Evolutionary conservation across 1,140 invertebrate genomes (phyloP).

Genomic region (Formica selysi): DNA sequence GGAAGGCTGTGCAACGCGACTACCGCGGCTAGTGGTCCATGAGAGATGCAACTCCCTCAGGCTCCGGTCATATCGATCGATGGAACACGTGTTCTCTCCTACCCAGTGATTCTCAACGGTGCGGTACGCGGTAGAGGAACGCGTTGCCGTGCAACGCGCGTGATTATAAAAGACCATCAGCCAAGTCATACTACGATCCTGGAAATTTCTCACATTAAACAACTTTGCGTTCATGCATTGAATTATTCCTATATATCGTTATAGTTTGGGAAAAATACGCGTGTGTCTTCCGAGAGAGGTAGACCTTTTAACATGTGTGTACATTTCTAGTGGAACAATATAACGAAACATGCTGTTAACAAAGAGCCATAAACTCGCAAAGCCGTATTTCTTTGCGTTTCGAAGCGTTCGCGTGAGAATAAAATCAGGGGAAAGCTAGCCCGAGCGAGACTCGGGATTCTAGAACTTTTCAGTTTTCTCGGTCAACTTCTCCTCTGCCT

Average conservation of each 20-base stretch:
- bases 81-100: conserved; percentile 61
- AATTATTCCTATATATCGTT: neutral
- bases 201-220: neutral
- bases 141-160: neutral
- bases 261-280: neutral
- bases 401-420: conserved; percentile 74
- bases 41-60: conserved; percentile 65
- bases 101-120: conserved; percentile 54
- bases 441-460: conserved; percentile 45
- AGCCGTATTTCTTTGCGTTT: neutral
- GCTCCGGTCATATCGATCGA: conserved; percentile 65
- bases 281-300: neutral
- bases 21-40: conserved; percentile 49
- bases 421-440: conserved; percentile 76
- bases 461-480: conserved; percentile 77
- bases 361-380: neutral
- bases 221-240: neutral
- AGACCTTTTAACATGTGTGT: neutral
- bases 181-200: neutral
- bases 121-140: neutral
- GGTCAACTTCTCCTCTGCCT: conserved; percentile 57
- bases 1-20: conserved; percentile 34
- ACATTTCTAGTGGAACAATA: neutral
- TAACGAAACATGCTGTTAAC: too few relatives aligned
- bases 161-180: neutral